Evolutionary conservation across 2,113 vertebrate species (phyloP), one percentile per base, ranked within the genome.

Genomic region (Gracilinanus agilis): DNA sequence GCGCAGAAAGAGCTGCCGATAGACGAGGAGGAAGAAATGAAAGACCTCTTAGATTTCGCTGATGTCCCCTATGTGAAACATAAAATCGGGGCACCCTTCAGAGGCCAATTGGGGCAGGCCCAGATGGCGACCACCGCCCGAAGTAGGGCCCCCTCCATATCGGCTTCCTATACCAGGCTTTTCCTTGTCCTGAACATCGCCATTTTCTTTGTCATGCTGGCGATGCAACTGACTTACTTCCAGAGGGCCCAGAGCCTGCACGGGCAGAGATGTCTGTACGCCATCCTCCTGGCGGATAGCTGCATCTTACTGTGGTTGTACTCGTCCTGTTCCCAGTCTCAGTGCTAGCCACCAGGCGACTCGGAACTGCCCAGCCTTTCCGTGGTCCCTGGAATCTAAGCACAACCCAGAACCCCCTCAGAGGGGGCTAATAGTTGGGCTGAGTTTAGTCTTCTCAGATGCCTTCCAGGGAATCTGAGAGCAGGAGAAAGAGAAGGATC

Each of bases 131-230:
- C 98, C 0, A 98, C 98, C 7, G 97, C 98, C 56, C 98, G 96
- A 93, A 98, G 98, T 58, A 98, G 98, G 53, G 97, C 98, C 53
- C 95, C 98, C 0, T 98, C 98, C 0, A 98, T 98, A 97, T 99
- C 99, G 1, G 98, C 99, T 67, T 99, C 99, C 0, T 99, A 99
- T 54, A 99, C 99, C 24, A 98, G 99, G 55, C 98, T 99, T 11
- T 99, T 99, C 96, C 98, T 99, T 53, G 98, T 99, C 93, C 98
- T 99, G 96, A 99, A 99, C 98, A 99, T 99, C n/a, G 98, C 98
- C 67, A 99, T 99, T 91, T 99, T 99, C 98, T 99, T 99, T 91
- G 97, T 99, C 97, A 99, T 99, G 98, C 97, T 99, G 97, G 99
- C 99, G 16, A 98, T 99, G 98, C 98, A 99, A 93, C 98, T 99